Conservation (phyloP, 2,113 vertebrate species). For the Solea solea region DNA sequence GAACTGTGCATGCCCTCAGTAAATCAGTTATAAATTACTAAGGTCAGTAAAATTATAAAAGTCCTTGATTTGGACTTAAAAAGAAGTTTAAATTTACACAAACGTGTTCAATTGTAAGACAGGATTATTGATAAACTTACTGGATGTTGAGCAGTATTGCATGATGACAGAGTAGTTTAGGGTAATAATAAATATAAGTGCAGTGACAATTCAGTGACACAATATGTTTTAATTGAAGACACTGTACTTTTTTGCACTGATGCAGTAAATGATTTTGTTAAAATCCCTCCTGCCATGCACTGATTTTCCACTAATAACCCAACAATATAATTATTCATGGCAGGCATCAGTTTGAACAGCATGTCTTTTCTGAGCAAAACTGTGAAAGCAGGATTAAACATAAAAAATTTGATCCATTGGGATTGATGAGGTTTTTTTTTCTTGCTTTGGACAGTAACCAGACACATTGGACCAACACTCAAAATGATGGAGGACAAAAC, state of each 20-base stretch:
- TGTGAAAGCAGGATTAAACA: too few species aligned
- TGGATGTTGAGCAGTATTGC: not conserved
- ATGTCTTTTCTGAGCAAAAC: too few species aligned
- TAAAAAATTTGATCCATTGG: too few species aligned
- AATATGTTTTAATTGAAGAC: not conserved
- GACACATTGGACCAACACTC: too few species aligned
- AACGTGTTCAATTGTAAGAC: not conserved
- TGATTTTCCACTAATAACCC: too few species aligned
- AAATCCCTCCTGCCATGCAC: not conserved
- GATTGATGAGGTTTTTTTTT: too few species aligned
- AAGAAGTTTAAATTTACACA: not conserved
- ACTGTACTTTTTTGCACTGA: not conserved
- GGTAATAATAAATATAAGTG: not conserved
- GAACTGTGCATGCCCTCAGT: not conserved
- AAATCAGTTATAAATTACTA: constrained; percentile 2
- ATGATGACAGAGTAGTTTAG: not conserved
- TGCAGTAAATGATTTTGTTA: not conserved
- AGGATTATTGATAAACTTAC: not conserved
- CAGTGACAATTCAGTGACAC: not conserved
- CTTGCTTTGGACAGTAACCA: too few species aligned
- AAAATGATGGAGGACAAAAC: too few species aligned
- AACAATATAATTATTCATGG: too few species aligned
- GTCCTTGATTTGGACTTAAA: constrained; percentile 14
- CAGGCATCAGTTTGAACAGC: too few species aligned
- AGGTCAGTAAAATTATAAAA: constrained; percentile 1